Conservation (phyloP, 2,797 vertebrate species). For the Chloroceryle inda region DNA sequence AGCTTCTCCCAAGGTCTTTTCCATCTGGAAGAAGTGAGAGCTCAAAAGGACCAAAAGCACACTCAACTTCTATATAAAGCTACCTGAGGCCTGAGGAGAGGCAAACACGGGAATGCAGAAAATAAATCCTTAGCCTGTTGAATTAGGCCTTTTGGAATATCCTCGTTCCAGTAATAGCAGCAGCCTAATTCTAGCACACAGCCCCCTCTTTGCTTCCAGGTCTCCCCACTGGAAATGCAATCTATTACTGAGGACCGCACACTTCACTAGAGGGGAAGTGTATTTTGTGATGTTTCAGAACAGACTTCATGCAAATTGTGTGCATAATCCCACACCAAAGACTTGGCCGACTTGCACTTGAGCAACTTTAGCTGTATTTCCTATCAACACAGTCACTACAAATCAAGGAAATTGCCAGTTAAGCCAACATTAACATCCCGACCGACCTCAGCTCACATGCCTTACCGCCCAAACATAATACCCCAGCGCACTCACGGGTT, state of each 20-base stretch:
- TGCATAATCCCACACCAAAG: conserved; percentile 64
- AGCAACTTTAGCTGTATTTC: conserved; percentile 70
- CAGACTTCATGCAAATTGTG: conserved; percentile 65
- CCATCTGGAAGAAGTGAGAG: not conserved
- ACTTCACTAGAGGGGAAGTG: conserved; percentile 59
- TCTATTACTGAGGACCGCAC: conserved; percentile 56
- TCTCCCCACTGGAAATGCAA: conserved; percentile 41
- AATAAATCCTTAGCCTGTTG: not conserved
- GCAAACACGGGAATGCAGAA: not conserved
- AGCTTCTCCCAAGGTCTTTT: not conserved
- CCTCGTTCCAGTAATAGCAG: not conserved
- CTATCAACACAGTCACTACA: conserved; percentile 75
- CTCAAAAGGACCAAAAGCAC: not conserved
- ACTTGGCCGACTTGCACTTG: conserved; percentile 41
- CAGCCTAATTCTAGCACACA: conserved; percentile 7
- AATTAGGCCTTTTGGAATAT: not conserved
- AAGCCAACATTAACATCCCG: conserved; percentile 68
- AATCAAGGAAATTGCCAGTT: conserved; percentile 68
- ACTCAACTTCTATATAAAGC: not conserved
- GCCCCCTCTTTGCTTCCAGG: conserved; percentile 24
- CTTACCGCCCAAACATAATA: conserved; percentile 66
- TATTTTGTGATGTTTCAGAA: conserved; percentile 54
- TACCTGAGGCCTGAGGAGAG: not conserved
- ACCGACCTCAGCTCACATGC: conserved; percentile 62
- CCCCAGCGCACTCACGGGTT: conserved; percentile 29